Percentiles rank a stretch among this genome's conserved stretches.
These are phyloP conservation scores for Cephus rjabovi DNA, from an alignment of 2,888 invertebrate genomes.

Conservation along the genomic window DNA sequence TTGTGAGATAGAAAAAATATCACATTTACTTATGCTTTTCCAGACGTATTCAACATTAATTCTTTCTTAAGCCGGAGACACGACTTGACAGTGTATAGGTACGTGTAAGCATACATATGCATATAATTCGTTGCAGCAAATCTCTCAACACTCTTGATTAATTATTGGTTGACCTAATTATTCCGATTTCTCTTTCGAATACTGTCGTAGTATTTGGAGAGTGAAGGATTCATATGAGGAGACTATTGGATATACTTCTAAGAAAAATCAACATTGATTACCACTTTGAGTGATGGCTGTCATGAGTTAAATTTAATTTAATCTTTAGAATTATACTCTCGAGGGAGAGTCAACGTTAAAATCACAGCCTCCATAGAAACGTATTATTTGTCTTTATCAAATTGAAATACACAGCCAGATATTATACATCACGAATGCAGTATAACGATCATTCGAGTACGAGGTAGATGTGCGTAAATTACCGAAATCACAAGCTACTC, in stretches of 20 bases:
- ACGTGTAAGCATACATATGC: not conserved
- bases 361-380: not conserved
- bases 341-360: not conserved
- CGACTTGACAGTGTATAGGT: not conserved
- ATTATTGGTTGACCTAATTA: not conserved
- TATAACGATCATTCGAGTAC: not conserved
- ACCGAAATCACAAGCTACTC: not conserved
- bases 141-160: not conserved
- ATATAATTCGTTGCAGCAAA: not conserved
- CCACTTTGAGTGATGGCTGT: not conserved
- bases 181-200: not conserved
- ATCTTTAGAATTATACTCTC: not conserved
- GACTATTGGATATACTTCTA: not conserved
- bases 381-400: not conserved
- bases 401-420: not conserved
- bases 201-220: not conserved
- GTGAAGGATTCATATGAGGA: not conserved
- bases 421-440: not conserved
- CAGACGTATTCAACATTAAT: not conserved
- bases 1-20: not conserved
- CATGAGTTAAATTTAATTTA: not conserved
- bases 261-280: not conserved
- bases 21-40: not conserved
- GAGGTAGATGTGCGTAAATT: not conserved
- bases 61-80: not conserved